Evolutionary conservation across 2,113 vertebrate species (phyloP).

Genomic region (Circaetus cinerascens): DNA sequence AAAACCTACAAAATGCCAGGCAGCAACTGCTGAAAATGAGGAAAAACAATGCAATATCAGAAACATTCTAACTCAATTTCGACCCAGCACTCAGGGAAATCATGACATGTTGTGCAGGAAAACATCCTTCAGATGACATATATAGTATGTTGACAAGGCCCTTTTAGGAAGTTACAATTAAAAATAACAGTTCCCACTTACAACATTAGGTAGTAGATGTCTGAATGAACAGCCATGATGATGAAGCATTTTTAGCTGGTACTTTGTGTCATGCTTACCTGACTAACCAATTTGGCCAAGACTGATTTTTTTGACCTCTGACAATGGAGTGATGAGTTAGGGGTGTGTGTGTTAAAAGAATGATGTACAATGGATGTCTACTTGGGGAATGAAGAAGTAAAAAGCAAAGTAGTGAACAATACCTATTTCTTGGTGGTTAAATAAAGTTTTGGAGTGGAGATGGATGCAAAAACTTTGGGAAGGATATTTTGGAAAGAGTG

Average conservation of each 20-base stretch:
- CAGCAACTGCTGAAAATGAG: neutral
- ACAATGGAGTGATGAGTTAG: neutral
- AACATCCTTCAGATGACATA: neutral
- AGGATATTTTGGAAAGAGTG: neutral
- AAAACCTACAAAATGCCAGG: neutral
- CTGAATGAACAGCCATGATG: accelerated
- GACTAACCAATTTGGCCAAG: neutral
- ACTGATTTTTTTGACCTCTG: neutral
- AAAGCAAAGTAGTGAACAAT: neutral
- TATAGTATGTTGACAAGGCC: accelerated
- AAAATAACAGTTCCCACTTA: neutral
- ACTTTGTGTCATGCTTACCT: neutral
- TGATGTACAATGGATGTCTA: neutral
- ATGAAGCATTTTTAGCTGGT: neutral
- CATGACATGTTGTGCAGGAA: neutral
- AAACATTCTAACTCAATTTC: neutral
- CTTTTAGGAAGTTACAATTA: neutral
- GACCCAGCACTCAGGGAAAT: neutral
- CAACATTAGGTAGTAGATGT: neutral
- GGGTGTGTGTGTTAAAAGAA: neutral
- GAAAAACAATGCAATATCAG: neutral
- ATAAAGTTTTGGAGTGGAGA: neutral
- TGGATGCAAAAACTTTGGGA: neutral
- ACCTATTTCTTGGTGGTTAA: neutral
- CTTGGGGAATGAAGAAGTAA: neutral